Evolutionary conservation across 2,113 vertebrate genomes (phyloP).

Genomic region (Malaclemys terrapin): DNA sequence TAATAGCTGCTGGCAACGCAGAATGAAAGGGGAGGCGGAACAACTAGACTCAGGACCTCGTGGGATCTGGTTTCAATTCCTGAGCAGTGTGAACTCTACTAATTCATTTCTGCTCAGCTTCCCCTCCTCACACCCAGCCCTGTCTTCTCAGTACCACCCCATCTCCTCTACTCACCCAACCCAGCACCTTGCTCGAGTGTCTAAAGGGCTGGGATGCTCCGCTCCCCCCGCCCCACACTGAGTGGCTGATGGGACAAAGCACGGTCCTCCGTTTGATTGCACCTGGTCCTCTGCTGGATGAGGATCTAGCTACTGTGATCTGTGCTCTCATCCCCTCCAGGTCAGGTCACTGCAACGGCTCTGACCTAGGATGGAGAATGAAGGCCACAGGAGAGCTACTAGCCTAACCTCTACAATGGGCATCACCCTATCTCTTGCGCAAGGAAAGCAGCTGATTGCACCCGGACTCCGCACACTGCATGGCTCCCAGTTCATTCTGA

Average conservation of each 20-base stretch:
- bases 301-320: not conserved
- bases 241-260: not conserved
- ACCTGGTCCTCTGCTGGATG: not conserved
- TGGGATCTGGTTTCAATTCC: not conserved
- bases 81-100: conserved; percentile 13
- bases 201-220: not conserved
- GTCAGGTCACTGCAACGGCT: not conserved
- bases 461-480: not conserved
- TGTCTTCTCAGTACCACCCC: not conserved
- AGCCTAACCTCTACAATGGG: rapidly evolving
- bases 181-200: rapidly evolving
- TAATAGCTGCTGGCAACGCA: conserved; percentile 16
- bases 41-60: not conserved
- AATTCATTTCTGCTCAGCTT: rapidly evolving
- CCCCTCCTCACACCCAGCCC: not conserved
- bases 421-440: not conserved
- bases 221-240: no score
- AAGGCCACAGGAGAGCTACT: not conserved
- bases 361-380: not conserved
- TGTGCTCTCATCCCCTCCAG: not conserved
- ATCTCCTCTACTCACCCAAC: rapidly evolving
- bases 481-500: not conserved
- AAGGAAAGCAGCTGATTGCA: not conserved
- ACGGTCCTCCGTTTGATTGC: not conserved
- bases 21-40: not conserved